Conservation (phyloP, 2,113 vertebrate species). For the Strix uralensis region DNA sequence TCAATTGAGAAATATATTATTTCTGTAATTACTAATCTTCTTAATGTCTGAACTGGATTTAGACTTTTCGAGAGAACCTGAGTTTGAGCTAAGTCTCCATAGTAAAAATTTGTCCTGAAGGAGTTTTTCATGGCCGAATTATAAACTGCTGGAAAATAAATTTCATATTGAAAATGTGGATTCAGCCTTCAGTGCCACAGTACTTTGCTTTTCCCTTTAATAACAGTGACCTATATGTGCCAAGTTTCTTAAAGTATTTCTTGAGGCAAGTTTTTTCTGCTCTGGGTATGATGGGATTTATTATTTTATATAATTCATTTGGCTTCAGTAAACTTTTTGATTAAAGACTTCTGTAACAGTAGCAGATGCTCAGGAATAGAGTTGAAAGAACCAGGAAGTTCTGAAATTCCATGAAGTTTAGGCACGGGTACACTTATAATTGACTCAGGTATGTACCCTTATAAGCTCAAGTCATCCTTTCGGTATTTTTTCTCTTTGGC, state of each 20-base stretch:
- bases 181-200: conserved; percentile 4
- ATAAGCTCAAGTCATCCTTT: background rate
- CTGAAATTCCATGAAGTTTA: background rate
- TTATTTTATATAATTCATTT: background rate
- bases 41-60: background rate
- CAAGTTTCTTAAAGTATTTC: conserved; percentile 12
- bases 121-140: conserved; percentile 18
- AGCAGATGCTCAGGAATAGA: background rate
- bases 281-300: background rate
- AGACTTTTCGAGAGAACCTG: background rate
- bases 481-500: background rate
- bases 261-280: conserved; percentile 25
- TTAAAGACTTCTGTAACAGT: background rate
- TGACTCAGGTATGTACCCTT: background rate
- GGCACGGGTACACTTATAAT: background rate
- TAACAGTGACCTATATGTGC: conserved; percentile 2
- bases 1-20: background rate
- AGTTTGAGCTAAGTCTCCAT: background rate
- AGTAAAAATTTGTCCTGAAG: background rate
- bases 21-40: background rate
- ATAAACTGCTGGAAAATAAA: conserved; percentile 17
- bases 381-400: background rate
- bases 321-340: background rate
- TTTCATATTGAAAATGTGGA: conserved; percentile 21
- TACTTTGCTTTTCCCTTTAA: conserved; percentile 1